These are phyloP conservation scores for Catonia carolina DNA, from an alignment of 2,888 invertebrate genomes.

Conservation along the genomic window DNA sequence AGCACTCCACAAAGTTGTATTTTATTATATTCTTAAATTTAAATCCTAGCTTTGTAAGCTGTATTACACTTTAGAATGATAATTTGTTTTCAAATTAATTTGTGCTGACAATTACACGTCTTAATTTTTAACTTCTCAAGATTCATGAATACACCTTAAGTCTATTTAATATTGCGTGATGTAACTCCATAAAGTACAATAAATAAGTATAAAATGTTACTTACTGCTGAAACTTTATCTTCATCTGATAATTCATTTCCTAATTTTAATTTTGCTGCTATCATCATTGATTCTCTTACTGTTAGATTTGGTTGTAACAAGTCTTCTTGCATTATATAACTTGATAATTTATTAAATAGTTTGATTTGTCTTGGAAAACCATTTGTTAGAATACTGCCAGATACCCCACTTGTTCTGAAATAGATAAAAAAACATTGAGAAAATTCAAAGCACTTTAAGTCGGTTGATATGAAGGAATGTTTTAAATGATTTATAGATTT, in stretches of 20 bases:
- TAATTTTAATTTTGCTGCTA: slow-evolving; percentile 67
- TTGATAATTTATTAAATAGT: slow-evolving; percentile 64
- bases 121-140: too few species aligned
- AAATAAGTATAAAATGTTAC: too few species aligned
- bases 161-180: too few species aligned
- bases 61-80: too few species aligned
- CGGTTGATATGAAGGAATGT: background rate
- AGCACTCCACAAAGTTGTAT: too few species aligned
- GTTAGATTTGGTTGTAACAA: slow-evolving; percentile 62
- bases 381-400: slow-evolving; percentile 61
- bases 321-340: slow-evolving; percentile 78
- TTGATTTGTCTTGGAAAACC: slow-evolving; percentile 59
- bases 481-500: too few species aligned
- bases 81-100: too few species aligned
- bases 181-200: too few species aligned
- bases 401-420: slow-evolving; percentile 53
- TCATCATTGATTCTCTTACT: slow-evolving; percentile 65
- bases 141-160: too few species aligned
- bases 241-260: slow-evolving; percentile 50
- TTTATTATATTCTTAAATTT: too few species aligned
- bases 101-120: too few species aligned
- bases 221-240: slow-evolving; percentile 58
- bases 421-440: background rate
- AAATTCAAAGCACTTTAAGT: background rate
- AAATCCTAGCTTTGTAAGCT: too few species aligned